Percentiles rank a stretch among this genome's conserved stretches.
These are phyloP conservation scores for Lasioglossum calceatum DNA, from an alignment of 2,888 invertebrate genomes.

Conservation along the genomic window DNA sequence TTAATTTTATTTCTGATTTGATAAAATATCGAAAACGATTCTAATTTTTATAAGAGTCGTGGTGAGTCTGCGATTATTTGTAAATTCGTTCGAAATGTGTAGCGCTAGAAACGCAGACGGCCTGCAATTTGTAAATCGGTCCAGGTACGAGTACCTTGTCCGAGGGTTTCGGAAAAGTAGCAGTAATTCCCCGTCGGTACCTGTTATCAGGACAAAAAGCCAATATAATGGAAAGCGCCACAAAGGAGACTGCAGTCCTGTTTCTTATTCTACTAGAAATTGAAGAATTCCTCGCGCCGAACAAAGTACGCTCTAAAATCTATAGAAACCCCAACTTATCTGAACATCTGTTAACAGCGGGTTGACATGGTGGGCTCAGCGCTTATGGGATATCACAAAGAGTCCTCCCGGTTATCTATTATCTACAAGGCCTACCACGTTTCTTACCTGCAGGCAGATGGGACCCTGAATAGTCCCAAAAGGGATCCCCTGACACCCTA, in stretches of 20 bases:
- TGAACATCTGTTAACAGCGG: slow-evolving; percentile 84
- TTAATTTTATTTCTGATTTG: neutral
- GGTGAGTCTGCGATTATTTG: neutral
- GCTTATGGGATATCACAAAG: slow-evolving; percentile 80
- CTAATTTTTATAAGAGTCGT: neutral
- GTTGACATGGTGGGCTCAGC: slow-evolving; percentile 74
- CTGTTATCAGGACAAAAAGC: slow-evolving; percentile 73
- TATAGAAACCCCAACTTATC: slow-evolving; percentile 81
- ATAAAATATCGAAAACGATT: neutral
- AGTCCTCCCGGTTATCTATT: slow-evolving; percentile 82
- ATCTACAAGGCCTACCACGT: slow-evolving; percentile 78
- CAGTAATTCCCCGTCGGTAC: slow-evolving; percentile 50
- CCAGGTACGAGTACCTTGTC: neutral
- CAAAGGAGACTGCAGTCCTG: slow-evolving; percentile 66
- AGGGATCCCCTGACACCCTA: slow-evolving; percentile 79
- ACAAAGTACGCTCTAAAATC: slow-evolving; percentile 77
- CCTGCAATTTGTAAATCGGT: slow-evolving; percentile 15
- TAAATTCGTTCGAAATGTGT: neutral
- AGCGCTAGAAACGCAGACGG: too few species aligned
- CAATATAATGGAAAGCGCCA: slow-evolving; percentile 70
- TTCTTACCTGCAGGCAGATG: slow-evolving; percentile 82
- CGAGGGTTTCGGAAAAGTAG: slow-evolving; percentile 23
- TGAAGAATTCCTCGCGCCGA: slow-evolving; percentile 66
- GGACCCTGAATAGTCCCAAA: slow-evolving; percentile 78
- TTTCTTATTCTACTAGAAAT: slow-evolving; percentile 62